Percentiles rank a stretch among this genome's conserved stretches.
Evolutionary conservation across 2,888 invertebrate genomes (phyloP).

Genomic region (Dryobotodes eremita): DNA sequence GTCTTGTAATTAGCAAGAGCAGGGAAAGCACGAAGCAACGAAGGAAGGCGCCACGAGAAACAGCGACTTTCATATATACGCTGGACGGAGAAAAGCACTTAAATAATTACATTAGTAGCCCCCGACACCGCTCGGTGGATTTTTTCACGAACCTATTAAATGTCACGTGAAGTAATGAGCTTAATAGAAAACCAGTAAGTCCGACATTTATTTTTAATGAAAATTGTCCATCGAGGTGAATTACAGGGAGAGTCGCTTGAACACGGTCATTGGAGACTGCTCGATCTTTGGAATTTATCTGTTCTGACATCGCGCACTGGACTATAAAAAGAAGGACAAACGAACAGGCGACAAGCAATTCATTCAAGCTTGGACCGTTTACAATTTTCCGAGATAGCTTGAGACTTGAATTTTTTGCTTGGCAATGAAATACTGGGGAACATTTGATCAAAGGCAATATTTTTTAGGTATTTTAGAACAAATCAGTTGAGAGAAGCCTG

Average conservation of each 20-base stretch:
- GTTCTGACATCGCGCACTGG: constrained; percentile 5
- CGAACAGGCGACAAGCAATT: not conserved
- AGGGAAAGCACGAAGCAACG: constrained; percentile 51
- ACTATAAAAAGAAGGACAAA: constrained; percentile 11
- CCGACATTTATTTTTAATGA: constrained; percentile 9
- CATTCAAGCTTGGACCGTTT: not conserved
- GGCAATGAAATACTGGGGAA: not conserved
- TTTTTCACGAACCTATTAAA: constrained; percentile 49
- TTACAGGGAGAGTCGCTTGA: constrained; percentile 7
- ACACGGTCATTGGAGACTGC: constrained; percentile 23
- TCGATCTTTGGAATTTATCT: constrained; percentile 22
- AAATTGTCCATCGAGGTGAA: constrained; percentile 17
- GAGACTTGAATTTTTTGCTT: not conserved
- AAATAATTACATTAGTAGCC: constrained; percentile 49
- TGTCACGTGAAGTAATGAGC: constrained; percentile 38
- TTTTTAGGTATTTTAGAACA: not conserved
- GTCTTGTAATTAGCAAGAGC: constrained; percentile 38
- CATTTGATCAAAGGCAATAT: not conserved
- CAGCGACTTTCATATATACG: constrained; percentile 44
- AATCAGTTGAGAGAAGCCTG: not conserved
- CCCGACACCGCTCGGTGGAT: constrained; percentile 33
- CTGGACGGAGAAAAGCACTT: constrained; percentile 54
- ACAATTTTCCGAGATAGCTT: constrained; percentile 1
- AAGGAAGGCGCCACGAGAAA: constrained; percentile 39
- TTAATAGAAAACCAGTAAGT: constrained; percentile 26